phyloP scores from a whole-genome alignment of 2,888 invertebrate species.

The Odontothrips loti region DNA sequence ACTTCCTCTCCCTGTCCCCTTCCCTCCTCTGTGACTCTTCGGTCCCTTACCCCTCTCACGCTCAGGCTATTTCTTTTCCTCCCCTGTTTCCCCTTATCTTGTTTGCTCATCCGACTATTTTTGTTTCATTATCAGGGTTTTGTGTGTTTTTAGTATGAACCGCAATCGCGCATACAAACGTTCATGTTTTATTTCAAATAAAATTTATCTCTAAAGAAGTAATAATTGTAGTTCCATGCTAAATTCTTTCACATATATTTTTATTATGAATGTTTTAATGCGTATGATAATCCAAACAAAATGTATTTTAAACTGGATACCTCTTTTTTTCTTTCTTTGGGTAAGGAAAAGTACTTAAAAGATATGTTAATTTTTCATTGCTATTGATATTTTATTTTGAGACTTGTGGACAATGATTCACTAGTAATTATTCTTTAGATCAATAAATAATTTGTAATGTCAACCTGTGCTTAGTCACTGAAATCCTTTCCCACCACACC shows the following conservation, averaged over 20 bases:
- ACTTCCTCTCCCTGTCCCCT: background rate
- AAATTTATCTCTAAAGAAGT: conserved; percentile 15
- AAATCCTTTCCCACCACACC: background rate
- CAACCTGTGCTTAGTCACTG: background rate
- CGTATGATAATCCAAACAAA: conserved; percentile 24
- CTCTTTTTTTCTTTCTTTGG: conserved; percentile 21
- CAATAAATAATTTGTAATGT: conserved; percentile 22
- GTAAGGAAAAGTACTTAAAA: conserved; percentile 24
- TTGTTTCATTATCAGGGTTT: conserved; percentile 8
- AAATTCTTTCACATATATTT: conserved; percentile 24
- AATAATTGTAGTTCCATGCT: conserved; percentile 21
- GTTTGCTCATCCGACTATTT: conserved; percentile 19
- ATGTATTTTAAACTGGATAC: conserved; percentile 19
- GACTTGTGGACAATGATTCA: conserved; percentile 13
- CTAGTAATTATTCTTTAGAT: conserved; percentile 24
- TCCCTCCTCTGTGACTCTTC: background rate
- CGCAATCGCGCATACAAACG: background rate
- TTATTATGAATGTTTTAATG: conserved; percentile 24
- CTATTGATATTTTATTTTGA: conserved; percentile 15
- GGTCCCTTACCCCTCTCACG: conserved; percentile 3
- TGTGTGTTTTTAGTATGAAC: background rate
- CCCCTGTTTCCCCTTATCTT: background rate
- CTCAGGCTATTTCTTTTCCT: conserved; percentile 18
- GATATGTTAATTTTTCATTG: conserved; percentile 22
- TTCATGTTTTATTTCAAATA: conserved; percentile 8